A percentile compares a stretch with the other conserved stretches of the same genome.
Evolutionary conservation across 2,888 invertebrate species (phyloP).

Genomic region (Alsophila aescularia): DNA sequence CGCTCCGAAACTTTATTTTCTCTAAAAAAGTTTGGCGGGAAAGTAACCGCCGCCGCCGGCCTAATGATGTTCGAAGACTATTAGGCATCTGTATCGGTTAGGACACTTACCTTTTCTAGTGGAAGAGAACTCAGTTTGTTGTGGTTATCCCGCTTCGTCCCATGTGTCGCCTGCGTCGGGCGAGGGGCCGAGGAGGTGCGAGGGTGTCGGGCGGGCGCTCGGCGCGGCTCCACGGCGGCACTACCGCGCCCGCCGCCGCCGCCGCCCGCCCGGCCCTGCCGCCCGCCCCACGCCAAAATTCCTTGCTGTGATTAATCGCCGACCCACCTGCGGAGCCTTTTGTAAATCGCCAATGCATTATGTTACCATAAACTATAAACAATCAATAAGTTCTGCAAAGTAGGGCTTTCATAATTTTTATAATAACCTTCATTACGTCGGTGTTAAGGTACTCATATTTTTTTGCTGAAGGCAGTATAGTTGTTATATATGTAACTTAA

Average conservation of each 20-base stretch:
- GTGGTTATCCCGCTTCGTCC: slow-evolving; percentile 37
- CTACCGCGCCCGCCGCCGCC: slow-evolving; percentile 69
- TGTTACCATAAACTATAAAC: slow-evolving; percentile 62
- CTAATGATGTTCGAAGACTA: background rate
- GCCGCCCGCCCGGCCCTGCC: slow-evolving; percentile 52
- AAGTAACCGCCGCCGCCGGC: slow-evolving; percentile 6
- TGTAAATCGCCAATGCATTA: slow-evolving; percentile 66
- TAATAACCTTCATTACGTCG: background rate
- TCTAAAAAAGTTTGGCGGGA: slow-evolving; percentile 15
- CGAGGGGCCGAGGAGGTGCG: slow-evolving; percentile 42
- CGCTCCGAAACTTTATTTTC: slow-evolving; percentile 30
- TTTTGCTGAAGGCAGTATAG: too few species aligned
- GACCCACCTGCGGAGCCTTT: slow-evolving; percentile 82
- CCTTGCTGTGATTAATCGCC: slow-evolving; percentile 78
- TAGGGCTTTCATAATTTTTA: slow-evolving; percentile 15
- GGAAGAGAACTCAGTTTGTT: slow-evolving; percentile 32
- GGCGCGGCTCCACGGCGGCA: slow-evolving; percentile 68
- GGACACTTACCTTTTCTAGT: slow-evolving; percentile 33
- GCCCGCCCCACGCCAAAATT: slow-evolving; percentile 58
- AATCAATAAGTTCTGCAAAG: slow-evolving; percentile 39
- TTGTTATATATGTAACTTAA: too few species aligned
- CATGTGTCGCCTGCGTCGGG: slow-evolving; percentile 37
- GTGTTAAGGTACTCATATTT: too few species aligned
- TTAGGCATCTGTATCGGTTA: slow-evolving; percentile 19
- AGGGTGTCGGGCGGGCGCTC: slow-evolving; percentile 67